Evolutionary conservation across 2,113 vertebrate genomes (phyloP).

Genomic region (Probosciger aterrimus): DNA sequence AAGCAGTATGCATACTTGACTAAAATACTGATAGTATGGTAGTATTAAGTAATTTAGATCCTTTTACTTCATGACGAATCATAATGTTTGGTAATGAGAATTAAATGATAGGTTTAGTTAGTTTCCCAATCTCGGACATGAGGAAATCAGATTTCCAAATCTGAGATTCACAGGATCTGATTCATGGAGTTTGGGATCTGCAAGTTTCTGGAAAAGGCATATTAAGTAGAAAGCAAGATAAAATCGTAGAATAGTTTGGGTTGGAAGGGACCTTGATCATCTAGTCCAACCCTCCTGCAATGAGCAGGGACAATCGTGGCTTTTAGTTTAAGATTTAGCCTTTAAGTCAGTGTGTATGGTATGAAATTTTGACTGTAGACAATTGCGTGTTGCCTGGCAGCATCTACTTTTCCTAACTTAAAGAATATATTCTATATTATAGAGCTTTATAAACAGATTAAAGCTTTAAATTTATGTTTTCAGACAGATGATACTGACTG

Average conservation of each 20-base stretch:
- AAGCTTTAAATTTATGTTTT: slow-evolving; percentile 29
- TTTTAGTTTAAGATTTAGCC: not conserved
- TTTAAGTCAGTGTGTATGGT: not conserved
- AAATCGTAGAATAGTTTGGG: not conserved
- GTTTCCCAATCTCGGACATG: not conserved
- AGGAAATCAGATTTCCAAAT: not conserved
- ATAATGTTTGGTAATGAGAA: not conserved
- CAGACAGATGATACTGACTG: slow-evolving; percentile 98
- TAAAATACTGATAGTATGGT: not conserved
- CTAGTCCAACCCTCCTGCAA: not conserved
- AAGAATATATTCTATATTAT: not conserved
- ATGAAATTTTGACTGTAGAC: not conserved
- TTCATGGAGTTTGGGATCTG: not conserved
- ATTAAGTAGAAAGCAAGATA: not conserved
- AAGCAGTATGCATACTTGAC: not conserved
- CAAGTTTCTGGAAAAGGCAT: not conserved
- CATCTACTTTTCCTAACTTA: not conserved
- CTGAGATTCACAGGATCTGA: not conserved
- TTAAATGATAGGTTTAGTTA: not conserved
- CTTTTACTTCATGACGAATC: not conserved
- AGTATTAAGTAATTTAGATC: not conserved
- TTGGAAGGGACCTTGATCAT: not conserved
- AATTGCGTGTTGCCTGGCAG: not conserved
- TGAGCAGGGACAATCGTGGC: not conserved
- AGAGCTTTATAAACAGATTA: not conserved